phyloP scores from a whole-genome alignment of 2,797 vertebrate species.

The Xenopus petersii region DNA sequence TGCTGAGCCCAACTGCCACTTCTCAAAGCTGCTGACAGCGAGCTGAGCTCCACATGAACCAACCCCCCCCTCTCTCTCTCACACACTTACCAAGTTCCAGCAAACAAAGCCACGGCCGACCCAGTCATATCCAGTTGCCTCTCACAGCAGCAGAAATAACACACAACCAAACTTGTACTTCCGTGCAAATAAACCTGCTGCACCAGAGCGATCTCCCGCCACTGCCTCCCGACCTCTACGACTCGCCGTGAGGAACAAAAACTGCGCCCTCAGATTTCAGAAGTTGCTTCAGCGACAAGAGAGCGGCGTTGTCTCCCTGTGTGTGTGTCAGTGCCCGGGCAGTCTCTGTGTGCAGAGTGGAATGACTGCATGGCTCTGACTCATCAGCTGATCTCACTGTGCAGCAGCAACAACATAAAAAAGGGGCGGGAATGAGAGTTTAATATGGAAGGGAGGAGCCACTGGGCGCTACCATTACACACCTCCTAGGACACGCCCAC shows the following conservation, averaged over 20 bases:
- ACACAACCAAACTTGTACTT: background rate
- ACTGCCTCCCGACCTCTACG: background rate
- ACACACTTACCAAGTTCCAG: slow-evolving; percentile 41
- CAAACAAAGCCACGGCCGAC: slow-evolving; percentile 17
- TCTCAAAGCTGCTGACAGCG: background rate
- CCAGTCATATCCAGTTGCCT: slow-evolving; percentile 15
- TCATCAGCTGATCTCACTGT: slow-evolving; percentile 69
- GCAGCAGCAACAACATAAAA: slow-evolving; percentile 53
- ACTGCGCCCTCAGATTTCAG: background rate
- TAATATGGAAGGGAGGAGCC: slow-evolving; percentile 50
- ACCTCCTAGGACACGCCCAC: slow-evolving; percentile 52
- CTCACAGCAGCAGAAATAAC: background rate
- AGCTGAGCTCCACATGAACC: background rate
- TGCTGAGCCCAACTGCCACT: background rate
- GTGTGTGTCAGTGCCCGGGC: slow-evolving; percentile 8
- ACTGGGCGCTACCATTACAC: slow-evolving; percentile 60
- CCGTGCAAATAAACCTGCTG: too few relatives aligned
- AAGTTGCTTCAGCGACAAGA: slow-evolving; percentile 14
- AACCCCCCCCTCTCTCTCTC: background rate
- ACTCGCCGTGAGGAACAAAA: background rate
- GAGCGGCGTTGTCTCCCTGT: slow-evolving; percentile 3
- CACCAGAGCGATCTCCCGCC: background rate
- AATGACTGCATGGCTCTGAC: slow-evolving; percentile 68
- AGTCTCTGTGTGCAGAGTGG: slow-evolving; percentile 55
- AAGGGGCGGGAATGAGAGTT: slow-evolving; percentile 30